phyloP scores from a whole-genome alignment of 2,113 vertebrate genomes.

The Catagonus wagneri region DNA sequence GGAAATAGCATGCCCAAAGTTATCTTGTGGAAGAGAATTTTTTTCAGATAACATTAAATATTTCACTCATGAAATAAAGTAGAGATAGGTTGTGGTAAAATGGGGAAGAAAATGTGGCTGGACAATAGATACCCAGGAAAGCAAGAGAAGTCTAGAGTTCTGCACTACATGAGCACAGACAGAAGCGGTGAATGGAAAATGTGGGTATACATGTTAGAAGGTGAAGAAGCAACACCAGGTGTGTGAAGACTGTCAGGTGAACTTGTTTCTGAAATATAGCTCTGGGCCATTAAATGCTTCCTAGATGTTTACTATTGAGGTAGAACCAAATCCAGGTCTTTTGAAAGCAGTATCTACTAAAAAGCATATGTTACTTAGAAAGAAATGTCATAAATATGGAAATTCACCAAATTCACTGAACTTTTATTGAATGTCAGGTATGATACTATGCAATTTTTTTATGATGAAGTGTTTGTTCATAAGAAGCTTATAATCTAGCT shows the following conservation, averaged over 20 bases:
- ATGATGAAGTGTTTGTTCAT: not conserved
- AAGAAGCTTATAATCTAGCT: not conserved
- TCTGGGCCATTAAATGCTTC: not conserved
- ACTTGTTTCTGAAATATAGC: not conserved
- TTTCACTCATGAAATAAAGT: not conserved
- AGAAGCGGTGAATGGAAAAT: not conserved
- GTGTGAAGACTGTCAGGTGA: too few relatives aligned
- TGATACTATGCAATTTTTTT: not conserved
- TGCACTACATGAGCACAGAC: rapidly evolving
- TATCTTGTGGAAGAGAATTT: not conserved
- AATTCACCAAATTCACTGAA: not conserved
- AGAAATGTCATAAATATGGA: not conserved
- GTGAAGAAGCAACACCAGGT: not conserved
- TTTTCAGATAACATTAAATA: not conserved
- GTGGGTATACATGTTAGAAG: too few relatives aligned
- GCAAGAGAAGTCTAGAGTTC: not conserved
- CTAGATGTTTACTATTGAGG: not conserved
- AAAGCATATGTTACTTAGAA: not conserved
- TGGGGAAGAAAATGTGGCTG: not conserved
- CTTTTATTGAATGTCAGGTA: not conserved
- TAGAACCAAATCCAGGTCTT: not conserved
- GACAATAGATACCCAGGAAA: not conserved
- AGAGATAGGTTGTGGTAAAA: not conserved
- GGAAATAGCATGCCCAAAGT: not conserved
- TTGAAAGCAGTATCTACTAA: not conserved